These are phyloP conservation scores for Apis cerana DNA, from an alignment of 1,140 invertebrate species.

Conservation along the genomic window DNA sequence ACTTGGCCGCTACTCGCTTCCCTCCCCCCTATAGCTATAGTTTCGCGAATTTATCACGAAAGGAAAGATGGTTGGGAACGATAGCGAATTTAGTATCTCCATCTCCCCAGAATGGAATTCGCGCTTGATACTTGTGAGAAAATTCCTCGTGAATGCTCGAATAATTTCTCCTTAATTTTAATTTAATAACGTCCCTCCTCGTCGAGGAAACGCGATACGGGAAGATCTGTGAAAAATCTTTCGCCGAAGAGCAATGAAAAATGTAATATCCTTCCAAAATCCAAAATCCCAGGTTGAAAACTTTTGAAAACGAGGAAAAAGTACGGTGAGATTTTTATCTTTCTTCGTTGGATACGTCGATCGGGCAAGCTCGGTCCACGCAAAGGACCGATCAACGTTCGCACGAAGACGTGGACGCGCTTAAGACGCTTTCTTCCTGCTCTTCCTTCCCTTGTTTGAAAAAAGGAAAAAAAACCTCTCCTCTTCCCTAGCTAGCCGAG, in stretches of 20 bases:
- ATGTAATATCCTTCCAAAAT: too few species aligned
- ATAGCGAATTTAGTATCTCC: slow-evolving; percentile 22
- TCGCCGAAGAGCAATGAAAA: too few species aligned
- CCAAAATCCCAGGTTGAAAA: too few species aligned
- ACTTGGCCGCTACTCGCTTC: not conserved
- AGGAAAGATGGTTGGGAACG: slow-evolving; percentile 17
- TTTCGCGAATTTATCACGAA: slow-evolving; percentile 35
- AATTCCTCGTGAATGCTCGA: not conserved
- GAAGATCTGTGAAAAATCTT: not conserved
- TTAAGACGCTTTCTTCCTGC: not conserved
- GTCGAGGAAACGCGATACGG: not conserved
- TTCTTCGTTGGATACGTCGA: too few species aligned
- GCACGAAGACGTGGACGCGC: slow-evolving; percentile 14
- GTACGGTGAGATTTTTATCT: too few species aligned
- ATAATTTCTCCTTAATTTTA: slow-evolving; percentile 9
- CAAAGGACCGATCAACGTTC: slow-evolving; percentile 25
- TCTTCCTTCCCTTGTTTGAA: slow-evolving; percentile 12
- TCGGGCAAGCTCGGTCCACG: too few species aligned
- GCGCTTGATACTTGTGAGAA: slow-evolving; percentile 46
- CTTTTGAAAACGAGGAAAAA: too few species aligned
- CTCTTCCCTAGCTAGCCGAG: slow-evolving; percentile 14
- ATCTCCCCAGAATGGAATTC: slow-evolving; percentile 1
- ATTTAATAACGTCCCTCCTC: not conserved
- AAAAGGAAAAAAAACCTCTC: not conserved
- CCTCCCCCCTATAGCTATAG: not conserved